These are phyloP conservation scores for Silurus glanis DNA, from an alignment of 2,113 vertebrate species.

Conservation along the genomic window DNA sequence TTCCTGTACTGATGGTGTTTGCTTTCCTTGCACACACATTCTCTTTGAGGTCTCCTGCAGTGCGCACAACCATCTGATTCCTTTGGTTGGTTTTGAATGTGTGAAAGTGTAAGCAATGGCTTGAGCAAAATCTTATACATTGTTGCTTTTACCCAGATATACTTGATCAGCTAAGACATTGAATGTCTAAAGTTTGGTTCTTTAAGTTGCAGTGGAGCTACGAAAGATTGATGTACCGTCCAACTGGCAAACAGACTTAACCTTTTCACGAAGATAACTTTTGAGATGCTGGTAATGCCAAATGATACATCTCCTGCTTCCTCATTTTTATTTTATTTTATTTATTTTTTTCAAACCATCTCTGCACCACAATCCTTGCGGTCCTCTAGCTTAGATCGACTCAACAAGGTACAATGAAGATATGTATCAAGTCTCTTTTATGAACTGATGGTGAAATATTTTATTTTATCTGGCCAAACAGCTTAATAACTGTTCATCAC, in stretches of 20 bases:
- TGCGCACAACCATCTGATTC: background rate
- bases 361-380: background rate
- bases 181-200: background rate
- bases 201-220: background rate
- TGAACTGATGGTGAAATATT: background rate
- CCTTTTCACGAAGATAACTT: background rate
- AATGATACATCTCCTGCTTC: background rate
- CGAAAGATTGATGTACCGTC: background rate
- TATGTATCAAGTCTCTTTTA: background rate
- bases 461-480: background rate
- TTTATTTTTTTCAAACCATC: background rate
- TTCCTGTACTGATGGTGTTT: background rate
- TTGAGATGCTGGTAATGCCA: background rate
- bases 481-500: background rate
- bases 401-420: background rate
- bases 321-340: background rate
- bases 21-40: background rate
- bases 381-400: background rate
- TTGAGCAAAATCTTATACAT: background rate
- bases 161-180: background rate
- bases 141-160: background rate
- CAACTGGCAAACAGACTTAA: background rate
- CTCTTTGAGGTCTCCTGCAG: conserved; percentile 1
- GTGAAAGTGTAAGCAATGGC: background rate
- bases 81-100: background rate